Conservation (phyloP, 1,140 invertebrate species). For the Asbolus verrucosus region DNA sequence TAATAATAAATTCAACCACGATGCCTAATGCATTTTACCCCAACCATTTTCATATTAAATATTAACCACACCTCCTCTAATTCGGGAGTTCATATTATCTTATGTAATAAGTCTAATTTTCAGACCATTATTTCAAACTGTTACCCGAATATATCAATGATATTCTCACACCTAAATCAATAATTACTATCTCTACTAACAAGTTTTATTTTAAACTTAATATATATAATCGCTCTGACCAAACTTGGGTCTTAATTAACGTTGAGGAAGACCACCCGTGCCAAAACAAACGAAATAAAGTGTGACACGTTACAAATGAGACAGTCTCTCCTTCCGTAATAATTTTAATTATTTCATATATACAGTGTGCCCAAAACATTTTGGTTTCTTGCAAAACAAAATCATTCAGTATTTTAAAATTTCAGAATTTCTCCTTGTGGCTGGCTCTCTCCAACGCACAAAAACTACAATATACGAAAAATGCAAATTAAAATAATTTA, state of each 20-base stretch:
- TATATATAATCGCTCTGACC: neutral
- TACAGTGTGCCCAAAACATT: neutral
- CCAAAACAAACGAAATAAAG: constrained; percentile 20
- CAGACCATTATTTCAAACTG: constrained; percentile 32
- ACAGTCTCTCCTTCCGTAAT: neutral
- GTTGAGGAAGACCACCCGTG: neutral
- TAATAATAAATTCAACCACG: constrained; percentile 38
- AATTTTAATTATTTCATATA: constrained; percentile 2
- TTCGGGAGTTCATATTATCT: constrained; percentile 8
- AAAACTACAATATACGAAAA: too few species aligned
- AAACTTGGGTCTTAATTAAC: constrained; percentile 10
- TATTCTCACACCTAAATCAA: constrained; percentile 18
- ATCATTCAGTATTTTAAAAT: too few species aligned
- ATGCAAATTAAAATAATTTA: too few species aligned
- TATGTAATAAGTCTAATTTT: constrained; percentile 25
- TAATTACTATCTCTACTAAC: constrained; percentile 20
- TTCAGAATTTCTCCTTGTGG: too few species aligned
- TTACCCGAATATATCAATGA: constrained; percentile 35
- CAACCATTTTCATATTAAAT: constrained; percentile 30
- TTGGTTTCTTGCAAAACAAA: too few species aligned
- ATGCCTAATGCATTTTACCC: constrained; percentile 38
- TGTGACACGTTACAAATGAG: constrained; percentile 11
- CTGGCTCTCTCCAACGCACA: too few species aligned
- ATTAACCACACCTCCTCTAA: constrained; percentile 32
- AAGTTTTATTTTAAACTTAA: constrained; percentile 32